Base-by-base conservation (phyloP, 2,113 vertebrate genomes). In the Junco hyemalis region DNA sequence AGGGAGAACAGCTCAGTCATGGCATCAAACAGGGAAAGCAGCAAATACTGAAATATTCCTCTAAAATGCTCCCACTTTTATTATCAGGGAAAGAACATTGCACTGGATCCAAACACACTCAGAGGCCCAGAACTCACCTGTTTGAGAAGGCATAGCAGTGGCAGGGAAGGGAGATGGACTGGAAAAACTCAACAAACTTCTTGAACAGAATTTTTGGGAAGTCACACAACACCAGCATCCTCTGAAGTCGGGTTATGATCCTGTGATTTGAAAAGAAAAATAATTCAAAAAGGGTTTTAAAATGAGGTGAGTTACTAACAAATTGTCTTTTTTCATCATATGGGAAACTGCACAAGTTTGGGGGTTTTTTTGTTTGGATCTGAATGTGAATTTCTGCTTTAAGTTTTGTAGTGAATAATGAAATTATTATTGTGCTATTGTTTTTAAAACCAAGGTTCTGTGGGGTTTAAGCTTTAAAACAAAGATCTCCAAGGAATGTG, bases 131-230 rank as follows among this genome's bases (percentile, higher is more conserved):
- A 35, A 86, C 94, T 42, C 89, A 98, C 98, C 98, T 95, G 77
- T 95, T 97, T 26, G 53, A 94, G 86, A 98, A 94, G 82, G 31
- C n/a, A 54, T 38, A 98, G 60, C 98, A 96, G 63, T 98, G 95
- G 21, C 69, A 47, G 1, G 98, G 98, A 13, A 99, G 93, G 5
- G 36, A 12, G 10, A 98, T 88, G 19, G 79, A 89, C 60, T 93
- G 97, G 60, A 97, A 98, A 79, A 98, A 99, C 1, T 31, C 29
- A 23, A 98, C 64, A 23, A 99, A 97, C 50, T 98, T 98, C 2
- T 96, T 90, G 79, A 48, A 91, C 23, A 99, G 97, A 2, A 54
- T 51, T 40, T 95, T 83, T 5, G 97, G 94, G 13, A 99, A 98
- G 73, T 98, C 96, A 24, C 59, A 91, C 73, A 96, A 81, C 50